These are phyloP conservation scores for Tragopan temminckii DNA, from an alignment of 2,797 vertebrate species.

Conservation along the genomic window DNA sequence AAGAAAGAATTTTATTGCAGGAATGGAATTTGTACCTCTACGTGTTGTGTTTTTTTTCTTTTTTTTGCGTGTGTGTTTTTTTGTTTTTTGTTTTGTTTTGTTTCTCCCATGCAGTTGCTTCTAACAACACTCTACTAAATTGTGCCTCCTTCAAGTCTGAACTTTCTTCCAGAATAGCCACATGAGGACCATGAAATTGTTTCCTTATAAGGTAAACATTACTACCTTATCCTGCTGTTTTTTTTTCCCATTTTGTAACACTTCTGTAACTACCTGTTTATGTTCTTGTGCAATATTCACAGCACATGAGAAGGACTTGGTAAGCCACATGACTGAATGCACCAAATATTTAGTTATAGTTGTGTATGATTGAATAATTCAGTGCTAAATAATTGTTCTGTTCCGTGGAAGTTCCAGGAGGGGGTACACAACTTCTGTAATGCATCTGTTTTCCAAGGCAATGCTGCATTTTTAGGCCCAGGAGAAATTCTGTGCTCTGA, in stretches of 20 bases:
- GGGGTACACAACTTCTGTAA: not conserved
- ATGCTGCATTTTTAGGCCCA: not conserved
- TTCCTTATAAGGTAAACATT: not conserved
- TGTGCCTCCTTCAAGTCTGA: not conserved
- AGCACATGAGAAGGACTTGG: not conserved
- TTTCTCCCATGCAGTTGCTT: not conserved
- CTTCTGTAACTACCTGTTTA: not conserved
- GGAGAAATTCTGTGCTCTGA: not conserved
- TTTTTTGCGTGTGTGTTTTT: too few species aligned
- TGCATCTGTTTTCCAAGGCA: not conserved
- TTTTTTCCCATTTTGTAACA: not conserved
- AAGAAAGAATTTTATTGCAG: not conserved
- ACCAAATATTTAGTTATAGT: slow-evolving; percentile 49
- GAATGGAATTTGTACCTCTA: not conserved
- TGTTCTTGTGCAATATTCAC: not conserved
- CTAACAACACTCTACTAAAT: not conserved
- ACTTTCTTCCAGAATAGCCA: not conserved
- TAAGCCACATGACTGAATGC: not conserved
- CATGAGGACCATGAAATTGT: not conserved
- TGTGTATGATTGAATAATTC: not conserved
- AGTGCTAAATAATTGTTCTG: slow-evolving; percentile 1
- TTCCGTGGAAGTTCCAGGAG: not conserved
- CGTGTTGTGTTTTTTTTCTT: too few species aligned
- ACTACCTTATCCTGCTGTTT: not conserved
- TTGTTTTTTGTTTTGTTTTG: too few species aligned